Base-by-base conservation (phyloP, 2,113 vertebrate species). In the Sisor rabdophorus region DNA sequence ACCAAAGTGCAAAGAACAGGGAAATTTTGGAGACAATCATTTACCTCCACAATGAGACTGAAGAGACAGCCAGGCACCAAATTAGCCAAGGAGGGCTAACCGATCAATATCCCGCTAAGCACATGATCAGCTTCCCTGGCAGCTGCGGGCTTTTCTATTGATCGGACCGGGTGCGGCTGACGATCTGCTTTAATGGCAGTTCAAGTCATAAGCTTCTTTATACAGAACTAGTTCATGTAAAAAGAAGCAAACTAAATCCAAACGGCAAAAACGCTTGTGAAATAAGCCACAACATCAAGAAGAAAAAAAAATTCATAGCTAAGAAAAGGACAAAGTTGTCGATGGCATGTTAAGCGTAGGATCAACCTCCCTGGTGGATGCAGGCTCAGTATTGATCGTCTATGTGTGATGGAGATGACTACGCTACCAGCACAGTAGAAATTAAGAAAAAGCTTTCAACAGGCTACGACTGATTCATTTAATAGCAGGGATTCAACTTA, bases 341-440 rank as follows among this genome's bases (percentile, higher is more conserved):
- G 11, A 53, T 77, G 56, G n/a, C 59, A 70, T 28, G 68, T 58
- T 78, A 77, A 77, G 58, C 58, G n/a, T 55, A 60, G 52, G 54
- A 70, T 71, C 68, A 53, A 30, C 58, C 69, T 71, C 76, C 67
- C 65, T 11, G n/a, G 56, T 53, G 47, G 47, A 56, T 32, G 44
- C 8, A 12, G 47, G 30, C 56, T 61, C 5, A 6, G 26, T 63
- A 78, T 78, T n/a, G 76, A 78, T 71, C 36, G 17, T 28, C 30
- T 20, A 20, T 59, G 55, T 56, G 54, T 58, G n/a, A 54, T 44
- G 32, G 16, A 26, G 54, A 72, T 12, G 64, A 50, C 44, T 20
- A 36, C 40, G 22, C 50, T 20, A 75, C 17, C 22, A 19, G 65
- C 22, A 8, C 7, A 0, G 6, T 13, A 11, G 26, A 59, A 32